Conservation (phyloP, 1,140 invertebrate species). For the Drosophila subobscura region DNA sequence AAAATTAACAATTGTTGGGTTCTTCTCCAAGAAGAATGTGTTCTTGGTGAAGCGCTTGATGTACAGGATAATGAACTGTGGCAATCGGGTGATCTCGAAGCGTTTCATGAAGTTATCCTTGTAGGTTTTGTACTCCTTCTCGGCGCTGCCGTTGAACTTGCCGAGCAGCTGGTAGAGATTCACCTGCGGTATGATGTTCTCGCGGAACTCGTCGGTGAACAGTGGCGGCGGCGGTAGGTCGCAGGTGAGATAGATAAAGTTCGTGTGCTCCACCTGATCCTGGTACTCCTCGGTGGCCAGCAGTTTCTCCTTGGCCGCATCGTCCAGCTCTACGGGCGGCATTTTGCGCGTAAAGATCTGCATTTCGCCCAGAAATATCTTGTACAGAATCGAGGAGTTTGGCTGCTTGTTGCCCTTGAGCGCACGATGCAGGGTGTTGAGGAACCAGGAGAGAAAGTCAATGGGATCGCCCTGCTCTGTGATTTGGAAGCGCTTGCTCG, state of each 20-base stretch:
- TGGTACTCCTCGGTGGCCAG: slow-evolving; percentile 94
- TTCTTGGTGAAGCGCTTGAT: slow-evolving; percentile 99
- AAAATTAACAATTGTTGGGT: slow-evolving; percentile 99
- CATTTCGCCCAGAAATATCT: slow-evolving; percentile 98
- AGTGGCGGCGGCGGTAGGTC: slow-evolving; percentile 98
- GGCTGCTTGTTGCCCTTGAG: slow-evolving; percentile 94
- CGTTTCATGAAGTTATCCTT: slow-evolving; percentile 99
- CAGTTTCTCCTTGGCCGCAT: slow-evolving; percentile 92
- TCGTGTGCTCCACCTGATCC: slow-evolving; percentile 93
- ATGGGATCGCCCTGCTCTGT: slow-evolving; percentile 99
- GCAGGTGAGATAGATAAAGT: slow-evolving; percentile 97
- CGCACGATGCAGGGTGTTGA: slow-evolving; percentile 96
- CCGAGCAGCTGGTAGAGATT: slow-evolving; percentile 96
- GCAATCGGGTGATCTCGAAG: slow-evolving; percentile 97
- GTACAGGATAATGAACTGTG: slow-evolving; percentile 98
- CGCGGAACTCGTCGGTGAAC: slow-evolving; percentile 98
- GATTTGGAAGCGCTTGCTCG: slow-evolving; percentile 99
- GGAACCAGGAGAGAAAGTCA: slow-evolving; percentile 98
- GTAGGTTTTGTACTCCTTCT: slow-evolving; percentile 99
- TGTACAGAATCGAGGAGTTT: slow-evolving; percentile 96
- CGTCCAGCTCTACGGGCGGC: slow-evolving; percentile 95
- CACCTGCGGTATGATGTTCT: slow-evolving; percentile 99
- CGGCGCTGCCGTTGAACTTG: slow-evolving; percentile 97
- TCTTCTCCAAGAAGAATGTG: slow-evolving; percentile 99
- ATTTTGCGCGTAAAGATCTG: slow-evolving; percentile 97